Evolutionary conservation across 2,113 vertebrate genomes (phyloP), one percentile per base, ranked within the genome.

Genomic region (Saccopteryx leptura): DNA sequence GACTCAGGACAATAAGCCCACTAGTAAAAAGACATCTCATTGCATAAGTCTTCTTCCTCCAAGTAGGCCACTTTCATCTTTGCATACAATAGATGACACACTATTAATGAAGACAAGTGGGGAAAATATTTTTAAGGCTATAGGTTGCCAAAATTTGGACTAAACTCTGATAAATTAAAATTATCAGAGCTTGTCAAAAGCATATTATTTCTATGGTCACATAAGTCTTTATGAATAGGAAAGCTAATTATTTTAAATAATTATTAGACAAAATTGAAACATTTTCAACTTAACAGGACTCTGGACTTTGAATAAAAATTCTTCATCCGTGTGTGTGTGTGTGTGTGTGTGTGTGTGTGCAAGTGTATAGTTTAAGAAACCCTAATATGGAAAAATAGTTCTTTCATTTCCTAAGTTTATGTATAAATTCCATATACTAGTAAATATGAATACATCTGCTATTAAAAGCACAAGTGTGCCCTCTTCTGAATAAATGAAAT

Each of bases 401-500:
- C 48, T 91, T 19, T 56, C 56, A 80, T 91, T 39, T 91, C 17
- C 33, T 91, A 86, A 90, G 46, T 80, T 78, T 96, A 76, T 85
- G 26, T 85, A 39, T 91, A 75, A 69, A 94, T 90, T 76, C 69
- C 15, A 78, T 31, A 91, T 48, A 88, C 63, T 76, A 95, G 74
- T 17, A 80, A 76, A 91, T 97, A 61, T 89, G 95, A 97, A 96
- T 97, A 90, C 48, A 91, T 97, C 72, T 96, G 88, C 85, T 97
- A 97, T 96, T 91, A 98, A 95, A 97, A 97, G 97, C 93, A 98
- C 98, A 98, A 97, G 96, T 95, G 84, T 96, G 96, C 97, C 97
- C 98, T 96, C 98, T 98, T 98, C 97, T 98, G 98, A 98, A 98
- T 97, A 98, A 98, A 97, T 71, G 69, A 93, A 97, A 97, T 97